Base-by-base conservation (phyloP, 2,797 vertebrate species). In the Apogon talboti region DNA sequence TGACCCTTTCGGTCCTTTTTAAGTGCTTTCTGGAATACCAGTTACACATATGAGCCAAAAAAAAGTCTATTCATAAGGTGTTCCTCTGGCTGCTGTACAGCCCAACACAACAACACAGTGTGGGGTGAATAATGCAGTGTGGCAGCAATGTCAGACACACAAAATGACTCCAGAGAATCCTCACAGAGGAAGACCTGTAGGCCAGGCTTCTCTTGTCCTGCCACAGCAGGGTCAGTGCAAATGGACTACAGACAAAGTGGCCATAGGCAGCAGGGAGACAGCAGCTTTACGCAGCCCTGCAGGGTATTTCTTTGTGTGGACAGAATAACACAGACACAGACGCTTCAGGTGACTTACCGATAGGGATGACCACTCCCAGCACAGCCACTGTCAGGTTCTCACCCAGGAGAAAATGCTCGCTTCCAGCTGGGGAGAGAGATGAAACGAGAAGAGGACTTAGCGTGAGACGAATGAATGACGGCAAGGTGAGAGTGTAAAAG, bases 321-420 rank as follows among this genome's bases (percentile, higher is more conserved):
- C 57, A 38, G 21, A 85, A 71, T 69, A 46, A 74, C 51, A 66
- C 19, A 51, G 33, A 82, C 42, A 66, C 56, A 18, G 47, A 35
- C 11, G 58, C 66, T 53, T 42, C 19, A 0, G 69, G 60, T 47
- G 55, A 92, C 97, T 95, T 92, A 99, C 97, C 97, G 16, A 98
- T 95, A 83, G 97, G 98, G 81, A 98, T 96, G 61, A 97, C 92
- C 79, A 98, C 94, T 56, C 97, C 97, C 81, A 99, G 90, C 76
- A 96, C 94, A 41, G 97, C 96, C 67, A 97, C 96, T 2, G 96
- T 98, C 84, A 98, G 92, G 18, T 96, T 96, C 71, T 96, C 97
- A 37, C 94, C 95, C 64, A 98, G 91, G 74, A 95, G 93, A 85
- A 94, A 91, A 30, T 91, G 92, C 56, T 95, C 93, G 16, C 95